Evolutionary conservation across 2,113 vertebrate species (phyloP), one percentile per base, ranked within the genome.

Genomic region (Electrona antarctica): DNA sequence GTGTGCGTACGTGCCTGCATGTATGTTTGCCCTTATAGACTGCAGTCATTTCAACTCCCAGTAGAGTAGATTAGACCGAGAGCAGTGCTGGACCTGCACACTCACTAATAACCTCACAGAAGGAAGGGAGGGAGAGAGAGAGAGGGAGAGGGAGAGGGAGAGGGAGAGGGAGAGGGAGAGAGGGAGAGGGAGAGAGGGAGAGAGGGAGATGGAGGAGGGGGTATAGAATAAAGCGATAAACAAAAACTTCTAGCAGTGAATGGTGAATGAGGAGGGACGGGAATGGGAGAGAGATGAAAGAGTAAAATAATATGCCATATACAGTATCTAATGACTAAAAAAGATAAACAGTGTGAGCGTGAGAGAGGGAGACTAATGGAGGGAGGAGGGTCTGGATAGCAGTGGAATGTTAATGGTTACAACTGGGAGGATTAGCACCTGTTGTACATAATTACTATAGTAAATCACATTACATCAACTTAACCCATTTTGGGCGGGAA

Each of bases 141-240:
- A 2, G 21, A 21, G 21, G 55, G 66, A 80, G 21, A 64, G 52
- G 71, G 68, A 56, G 58, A 64, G 61, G 69, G 48, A 13, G 9
- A 8, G 14, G 64, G 58, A 67, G 47, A 77, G 75, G 77, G 69
- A 11, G 74, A 72, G 54, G n/a, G 54, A 15, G 54, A 15, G 11
- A 13, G 54, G n/a, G n/a, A 2, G 21, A 21, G 21, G 55, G 66
- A 80, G 21, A 64, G 52, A 71, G 68, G 51, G 58, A 64, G 61
- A 13, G 9, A 8, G 14, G 64, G 58, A 67, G 47, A 77, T 73
- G 77, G 69, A 11, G 74, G n/a, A n/a, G n/a, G n/a, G n/a, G 54
- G 4, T 11, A 6, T 52, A 52, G 50, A 52, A 52, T 52, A 15
- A 15, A 55, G 52, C 6, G 1, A 52, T 8, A 10, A 52, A 14